Evolutionary conservation across 1,140 invertebrate species (phyloP).

Genomic region (Vollenhovia emeryi): DNA sequence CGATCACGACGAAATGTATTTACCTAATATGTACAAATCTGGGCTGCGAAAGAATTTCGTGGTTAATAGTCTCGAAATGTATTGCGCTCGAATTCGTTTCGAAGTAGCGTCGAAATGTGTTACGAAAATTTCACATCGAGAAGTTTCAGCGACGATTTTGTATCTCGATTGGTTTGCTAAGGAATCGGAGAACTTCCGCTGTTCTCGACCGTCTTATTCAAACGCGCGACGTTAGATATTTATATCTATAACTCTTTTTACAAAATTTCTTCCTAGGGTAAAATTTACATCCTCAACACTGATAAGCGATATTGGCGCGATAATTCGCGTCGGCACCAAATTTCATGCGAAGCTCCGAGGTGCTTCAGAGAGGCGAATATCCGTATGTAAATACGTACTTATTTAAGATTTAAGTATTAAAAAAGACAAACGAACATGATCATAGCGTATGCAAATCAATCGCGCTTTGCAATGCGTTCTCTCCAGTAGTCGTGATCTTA

Average conservation of each 20-base stretch:
- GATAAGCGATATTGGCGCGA: slow-evolving; percentile 58
- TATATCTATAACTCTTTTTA: slow-evolving; percentile 53
- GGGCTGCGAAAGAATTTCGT: slow-evolving; percentile 42
- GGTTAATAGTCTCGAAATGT: slow-evolving; percentile 12
- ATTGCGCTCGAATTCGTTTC: background rate
- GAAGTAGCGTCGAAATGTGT: background rate
- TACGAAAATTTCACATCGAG: slow-evolving; percentile 14
- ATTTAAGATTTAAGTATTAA: slow-evolving; percentile 31
- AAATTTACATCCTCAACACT: slow-evolving; percentile 49
- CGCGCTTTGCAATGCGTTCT: background rate
- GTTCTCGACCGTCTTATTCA: slow-evolving; percentile 28
- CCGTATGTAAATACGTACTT: slow-evolving; percentile 29
- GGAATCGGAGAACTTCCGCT: slow-evolving; percentile 27
- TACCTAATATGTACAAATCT: slow-evolving; percentile 70
- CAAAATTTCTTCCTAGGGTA: slow-evolving; percentile 40
- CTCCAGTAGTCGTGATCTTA: background rate
- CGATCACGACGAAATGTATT: slow-evolving; percentile 58
- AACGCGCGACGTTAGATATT: slow-evolving; percentile 30
- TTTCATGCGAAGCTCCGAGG: slow-evolving; percentile 44
- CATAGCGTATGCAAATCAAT: slow-evolving; percentile 16
- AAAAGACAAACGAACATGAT: slow-evolving; percentile 21
- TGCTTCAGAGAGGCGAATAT: slow-evolving; percentile 27
- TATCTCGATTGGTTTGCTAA: background rate
- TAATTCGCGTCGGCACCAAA: slow-evolving; percentile 51
- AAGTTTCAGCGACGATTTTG: slow-evolving; percentile 23